Conservation (phyloP, 2,113 vertebrate species). For the Girardinichthys multiradiatus region DNA sequence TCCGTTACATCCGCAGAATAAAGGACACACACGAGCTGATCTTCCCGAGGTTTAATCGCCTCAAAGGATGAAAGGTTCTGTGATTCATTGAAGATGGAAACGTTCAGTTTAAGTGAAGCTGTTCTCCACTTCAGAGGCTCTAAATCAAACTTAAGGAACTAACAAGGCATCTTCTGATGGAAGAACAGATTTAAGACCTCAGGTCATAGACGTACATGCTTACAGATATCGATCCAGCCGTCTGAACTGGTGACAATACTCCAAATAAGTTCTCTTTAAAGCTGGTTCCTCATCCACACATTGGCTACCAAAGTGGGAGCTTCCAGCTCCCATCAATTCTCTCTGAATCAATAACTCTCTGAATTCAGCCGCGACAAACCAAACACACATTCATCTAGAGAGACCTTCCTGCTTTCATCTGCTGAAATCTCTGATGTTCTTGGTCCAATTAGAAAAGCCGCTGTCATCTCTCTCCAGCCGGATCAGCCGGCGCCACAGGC, state of each 20-base stretch:
- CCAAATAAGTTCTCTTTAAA: constrained; percentile 34
- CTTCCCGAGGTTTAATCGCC: neutral
- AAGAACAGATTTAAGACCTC: neutral
- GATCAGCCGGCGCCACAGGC: neutral
- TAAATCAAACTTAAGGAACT: neutral
- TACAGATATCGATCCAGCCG: constrained; percentile 26
- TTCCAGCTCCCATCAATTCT: constrained; percentile 21
- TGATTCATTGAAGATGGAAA: neutral
- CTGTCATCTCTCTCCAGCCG: neutral
- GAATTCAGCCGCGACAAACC: neutral
- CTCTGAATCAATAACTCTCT: constrained; percentile 26
- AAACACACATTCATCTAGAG: neutral
- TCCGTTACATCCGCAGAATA: neutral
- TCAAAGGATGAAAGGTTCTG: neutral
- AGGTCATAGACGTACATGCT: constrained; percentile 8
- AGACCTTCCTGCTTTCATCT: neutral
- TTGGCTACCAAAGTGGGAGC: neutral
- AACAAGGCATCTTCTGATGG: neutral
- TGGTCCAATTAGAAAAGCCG: neutral
- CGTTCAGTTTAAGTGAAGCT: neutral
- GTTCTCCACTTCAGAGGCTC: neutral
- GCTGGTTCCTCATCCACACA: constrained; percentile 8
- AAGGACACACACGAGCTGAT: neutral
- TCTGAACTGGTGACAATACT: constrained; percentile 16
- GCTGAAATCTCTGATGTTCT: neutral